phyloP scores from a whole-genome alignment of 2,113 vertebrate species.

The Petromus typicus region DNA sequence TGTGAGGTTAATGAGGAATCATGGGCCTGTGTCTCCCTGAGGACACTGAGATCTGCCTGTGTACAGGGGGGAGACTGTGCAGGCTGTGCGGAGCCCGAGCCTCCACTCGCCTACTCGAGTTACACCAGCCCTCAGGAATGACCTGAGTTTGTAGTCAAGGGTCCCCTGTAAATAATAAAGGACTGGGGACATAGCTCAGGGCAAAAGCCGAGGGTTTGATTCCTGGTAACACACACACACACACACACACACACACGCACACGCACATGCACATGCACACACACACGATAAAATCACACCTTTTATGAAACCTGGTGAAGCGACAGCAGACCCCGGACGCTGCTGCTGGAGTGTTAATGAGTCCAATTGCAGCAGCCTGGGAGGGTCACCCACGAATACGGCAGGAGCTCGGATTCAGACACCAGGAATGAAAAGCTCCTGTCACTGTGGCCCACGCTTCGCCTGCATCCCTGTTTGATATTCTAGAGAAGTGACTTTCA shows the following conservation, averaged over 20 bases:
- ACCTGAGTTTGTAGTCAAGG: too few species aligned
- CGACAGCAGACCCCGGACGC: fast-evolving
- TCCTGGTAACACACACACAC: background rate
- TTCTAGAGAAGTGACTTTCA: background rate
- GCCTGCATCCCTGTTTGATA: fast-evolving
- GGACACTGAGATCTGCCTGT: too few species aligned
- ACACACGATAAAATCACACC: background rate
- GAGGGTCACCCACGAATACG: background rate
- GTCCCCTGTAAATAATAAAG: background rate
- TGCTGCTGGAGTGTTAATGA: background rate
- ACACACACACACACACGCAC: background rate
- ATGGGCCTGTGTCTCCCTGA: too few species aligned
- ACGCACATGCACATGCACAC: background rate
- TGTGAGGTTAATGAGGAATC: too few species aligned
- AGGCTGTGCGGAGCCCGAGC: too few species aligned
- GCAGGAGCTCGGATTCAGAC: too few species aligned
- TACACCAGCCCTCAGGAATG: too few species aligned
- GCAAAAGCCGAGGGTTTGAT: background rate
- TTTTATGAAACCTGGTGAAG: background rate
- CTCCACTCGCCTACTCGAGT: too few species aligned
- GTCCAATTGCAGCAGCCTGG: too few species aligned
- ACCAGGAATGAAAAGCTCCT: background rate
- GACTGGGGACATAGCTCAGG: background rate
- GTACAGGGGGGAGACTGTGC: too few species aligned
- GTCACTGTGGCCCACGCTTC: fast-evolving